phyloP scores from a whole-genome alignment of 2,797 vertebrate genomes.

The Coracias cyanogaster region DNA sequence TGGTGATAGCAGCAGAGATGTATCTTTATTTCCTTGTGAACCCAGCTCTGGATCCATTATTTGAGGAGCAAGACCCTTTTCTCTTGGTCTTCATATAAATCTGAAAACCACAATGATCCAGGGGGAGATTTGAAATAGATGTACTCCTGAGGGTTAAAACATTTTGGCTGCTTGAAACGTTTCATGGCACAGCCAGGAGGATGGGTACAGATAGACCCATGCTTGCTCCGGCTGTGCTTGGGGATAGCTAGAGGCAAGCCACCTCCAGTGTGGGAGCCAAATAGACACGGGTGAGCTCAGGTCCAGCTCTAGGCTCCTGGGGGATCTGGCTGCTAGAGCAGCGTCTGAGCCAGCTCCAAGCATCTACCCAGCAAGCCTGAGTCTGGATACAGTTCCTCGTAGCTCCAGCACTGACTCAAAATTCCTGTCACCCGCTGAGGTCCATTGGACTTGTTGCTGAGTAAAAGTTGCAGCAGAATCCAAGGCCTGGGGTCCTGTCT shows the following conservation, averaged over 20 bases:
- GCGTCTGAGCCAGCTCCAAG: neutral
- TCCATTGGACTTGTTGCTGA: neutral
- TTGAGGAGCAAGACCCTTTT: neutral
- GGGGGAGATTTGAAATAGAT: neutral
- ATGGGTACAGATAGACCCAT: neutral
- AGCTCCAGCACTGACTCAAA: neutral
- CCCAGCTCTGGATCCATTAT: neutral
- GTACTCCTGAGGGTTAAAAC: neutral
- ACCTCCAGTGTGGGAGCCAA: neutral
- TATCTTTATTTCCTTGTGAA: neutral
- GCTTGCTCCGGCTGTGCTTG: neutral
- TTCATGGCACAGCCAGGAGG: neutral
- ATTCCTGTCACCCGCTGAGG: neutral
- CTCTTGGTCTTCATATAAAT: neutral
- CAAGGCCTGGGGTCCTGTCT: neutral
- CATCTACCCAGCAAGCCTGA: neutral
- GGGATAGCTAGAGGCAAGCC: neutral
- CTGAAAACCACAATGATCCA: neutral
- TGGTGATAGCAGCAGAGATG: neutral
- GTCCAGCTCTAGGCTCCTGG: neutral
- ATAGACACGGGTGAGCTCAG: rapidly evolving
- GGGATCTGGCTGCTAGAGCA: neutral
- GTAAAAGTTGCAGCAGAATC: neutral
- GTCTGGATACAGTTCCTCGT: neutral
- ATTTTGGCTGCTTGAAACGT: neutral